Percentiles rank a stretch among this genome's conserved stretches.
Conservation (phyloP, 2,888 invertebrate species). For the Saturnia japonica region DNA sequence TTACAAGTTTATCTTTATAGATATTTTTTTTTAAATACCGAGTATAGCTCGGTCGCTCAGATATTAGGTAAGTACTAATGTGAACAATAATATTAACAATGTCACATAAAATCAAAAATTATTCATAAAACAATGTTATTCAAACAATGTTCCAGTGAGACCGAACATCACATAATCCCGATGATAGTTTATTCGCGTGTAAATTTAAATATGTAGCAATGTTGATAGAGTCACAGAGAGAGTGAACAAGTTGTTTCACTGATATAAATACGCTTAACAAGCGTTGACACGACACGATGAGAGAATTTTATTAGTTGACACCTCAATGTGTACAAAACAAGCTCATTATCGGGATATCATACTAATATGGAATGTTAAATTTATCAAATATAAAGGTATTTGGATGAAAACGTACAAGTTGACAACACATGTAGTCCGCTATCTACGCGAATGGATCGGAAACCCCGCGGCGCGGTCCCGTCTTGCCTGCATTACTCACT, state of each 20-base stretch:
- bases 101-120: conserved; percentile 21
- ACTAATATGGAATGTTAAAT: conserved; percentile 74
- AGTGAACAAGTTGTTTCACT: conserved; percentile 42
- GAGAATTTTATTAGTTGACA: conserved; percentile 66
- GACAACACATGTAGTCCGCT: conserved; percentile 78
- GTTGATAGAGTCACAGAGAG: conserved; percentile 37
- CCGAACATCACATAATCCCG: conserved; percentile 6
- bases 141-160: conserved; percentile 10
- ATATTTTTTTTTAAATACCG: no score
- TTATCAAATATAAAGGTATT: conserved; percentile 74
- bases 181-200: conserved; percentile 28
- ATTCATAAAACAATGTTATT: neutral
- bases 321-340: conserved; percentile 58
- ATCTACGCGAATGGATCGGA: conserved; percentile 74
- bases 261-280: conserved; percentile 32
- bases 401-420: conserved; percentile 80
- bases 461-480: conserved; percentile 68
- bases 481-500: conserved; percentile 72
- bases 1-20: no score
- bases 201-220: conserved; percentile 36
- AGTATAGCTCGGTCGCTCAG: no score
- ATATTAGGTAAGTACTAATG: no score
- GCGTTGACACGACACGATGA: conserved; percentile 34
- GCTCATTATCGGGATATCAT: conserved; percentile 71
- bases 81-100: conserved; percentile 17